Base-by-base conservation (phyloP, 1,140 invertebrate genomes). In the Rhagoletis zephyria region DNA sequence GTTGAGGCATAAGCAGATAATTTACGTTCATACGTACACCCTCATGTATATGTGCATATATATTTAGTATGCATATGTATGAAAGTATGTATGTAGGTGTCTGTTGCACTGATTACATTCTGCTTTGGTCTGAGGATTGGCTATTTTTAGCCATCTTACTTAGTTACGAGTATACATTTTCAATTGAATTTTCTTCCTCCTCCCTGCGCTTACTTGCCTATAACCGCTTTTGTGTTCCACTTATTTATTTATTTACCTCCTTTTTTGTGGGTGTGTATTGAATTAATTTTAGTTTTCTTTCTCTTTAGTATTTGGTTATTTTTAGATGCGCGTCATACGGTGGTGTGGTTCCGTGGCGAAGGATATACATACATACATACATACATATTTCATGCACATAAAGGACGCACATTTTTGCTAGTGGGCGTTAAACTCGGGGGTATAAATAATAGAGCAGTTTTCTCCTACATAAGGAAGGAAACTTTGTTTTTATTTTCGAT, bases 261-360 rank as follows among this genome's bases (percentile, higher is more conserved):
- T 14, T 70, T 19, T 67, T 9, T 14, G 42, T 70, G 42, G 42
- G 42, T 70, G 67, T 74, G 40, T 30, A 30, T 45, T 74, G 10
- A 42, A 48, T 70, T 45, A 70, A 3, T 45, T 12, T 40, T 40
- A 14, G 12, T 42, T 40, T 65, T 19, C 19, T 4, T 30, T 30
- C 30, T 40, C n/a, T 10, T 40, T 65, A 16, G 42, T 48, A 2
- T 45, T 74, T 48, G 64, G 67, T 48, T 74, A 74, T 74, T 74
- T 74, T 74, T 74, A 74, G 67, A 45, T 14, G 42, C 42, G 42
- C 67, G 67, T 74, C 42, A 74, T 48, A 12, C 45, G 67, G 67
- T 0, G 10, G 12, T 63, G 65, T 12, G 5, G 51, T 56, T 56
- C 5, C 14, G 67, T 74, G 67, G 12, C 40, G 7, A 48, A 74